A percentile compares a stretch with the other conserved stretches of the same genome.
phyloP scores from a whole-genome alignment of 2,797 vertebrate genomes.

The Sarcophilus harrisii region DNA sequence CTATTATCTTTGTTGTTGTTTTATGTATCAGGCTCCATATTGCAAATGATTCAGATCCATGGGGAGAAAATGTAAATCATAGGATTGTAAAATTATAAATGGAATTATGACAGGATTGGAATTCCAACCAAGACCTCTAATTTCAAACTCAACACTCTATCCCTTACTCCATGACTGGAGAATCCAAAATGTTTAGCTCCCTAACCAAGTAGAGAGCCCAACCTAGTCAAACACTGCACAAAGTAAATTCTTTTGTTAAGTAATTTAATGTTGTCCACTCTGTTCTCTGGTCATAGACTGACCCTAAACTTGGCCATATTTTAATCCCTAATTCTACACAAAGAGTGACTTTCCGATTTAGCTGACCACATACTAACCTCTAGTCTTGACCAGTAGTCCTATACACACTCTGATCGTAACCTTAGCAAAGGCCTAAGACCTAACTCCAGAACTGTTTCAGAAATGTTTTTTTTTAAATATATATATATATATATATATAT shows the following conservation, averaged over 20 bases:
- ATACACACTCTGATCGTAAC: neutral
- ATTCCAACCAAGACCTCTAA: neutral
- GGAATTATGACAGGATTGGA: neutral
- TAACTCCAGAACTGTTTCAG: neutral
- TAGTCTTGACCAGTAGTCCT: neutral
- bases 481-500: neutral
- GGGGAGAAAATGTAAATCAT: neutral
- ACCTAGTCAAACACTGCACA: neutral
- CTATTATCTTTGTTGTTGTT: neutral
- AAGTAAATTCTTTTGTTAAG: neutral
- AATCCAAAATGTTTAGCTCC: neutral
- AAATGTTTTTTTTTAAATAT: neutral
- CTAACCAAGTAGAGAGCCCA: neutral
- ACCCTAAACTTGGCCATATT: neutral
- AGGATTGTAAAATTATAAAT: neutral
- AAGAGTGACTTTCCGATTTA: neutral
- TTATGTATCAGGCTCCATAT: neutral
- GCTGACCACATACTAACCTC: neutral
- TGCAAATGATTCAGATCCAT: neutral
- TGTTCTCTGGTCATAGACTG: neutral
- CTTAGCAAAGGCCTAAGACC: neutral
- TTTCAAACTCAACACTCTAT: neutral
- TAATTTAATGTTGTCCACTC: neutral
- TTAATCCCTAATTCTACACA: neutral
- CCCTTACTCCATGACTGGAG: no score